Base-by-base conservation (phyloP, 1,140 invertebrate genomes). In the Dendroctonus ponderosae region DNA sequence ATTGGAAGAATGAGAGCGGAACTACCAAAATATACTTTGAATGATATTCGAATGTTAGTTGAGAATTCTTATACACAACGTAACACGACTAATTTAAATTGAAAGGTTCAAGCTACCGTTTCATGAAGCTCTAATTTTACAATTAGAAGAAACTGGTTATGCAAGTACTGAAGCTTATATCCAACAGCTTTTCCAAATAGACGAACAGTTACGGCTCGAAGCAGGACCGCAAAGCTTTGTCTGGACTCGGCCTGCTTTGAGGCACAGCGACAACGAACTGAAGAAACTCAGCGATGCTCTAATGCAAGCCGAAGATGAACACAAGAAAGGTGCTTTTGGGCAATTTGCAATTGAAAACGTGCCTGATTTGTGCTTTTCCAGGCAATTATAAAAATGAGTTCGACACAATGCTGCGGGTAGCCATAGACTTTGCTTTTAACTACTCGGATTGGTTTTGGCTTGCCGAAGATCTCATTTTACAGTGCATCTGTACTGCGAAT, bases 381-480 rank as follows among this genome's bases (percentile, higher is more conserved):
- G 82, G 76, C 38, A 74, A 84, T 48, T 73, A 74, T 5, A 72
- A 78, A 15, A 71, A 73, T 2, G 80, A 82, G 77, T 75, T 76
- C 39, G 73, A 78, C 8, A 70, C 76, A 11, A 72, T 85, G 6
- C 62, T 85, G 5, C 66, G 76, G 3, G 68, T 81, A 0, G 83
- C 82, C 1, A 39, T 83, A 26, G 71, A 74, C 54, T 85, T 83
- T 65, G 76, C 81, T 56, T 80, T 80, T 42, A 76, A 77, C 48
- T 76, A 77, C 37, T 80, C 79, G 67, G 82, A 83, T 39, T 85
- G 85, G 74, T 78, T 82, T 69, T 87, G 85, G 85, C 67, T 86
- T 2, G 82, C 83, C 3, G 82, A 87, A 54, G 81, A 81, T 43
- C 77, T 87, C 9, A 82, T 83, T 39, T 69, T 80, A 15, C 79